These are phyloP conservation scores for Pseudolaguvia tuberculata DNA, from an alignment of 2,113 vertebrate species.

Conservation along the genomic window DNA sequence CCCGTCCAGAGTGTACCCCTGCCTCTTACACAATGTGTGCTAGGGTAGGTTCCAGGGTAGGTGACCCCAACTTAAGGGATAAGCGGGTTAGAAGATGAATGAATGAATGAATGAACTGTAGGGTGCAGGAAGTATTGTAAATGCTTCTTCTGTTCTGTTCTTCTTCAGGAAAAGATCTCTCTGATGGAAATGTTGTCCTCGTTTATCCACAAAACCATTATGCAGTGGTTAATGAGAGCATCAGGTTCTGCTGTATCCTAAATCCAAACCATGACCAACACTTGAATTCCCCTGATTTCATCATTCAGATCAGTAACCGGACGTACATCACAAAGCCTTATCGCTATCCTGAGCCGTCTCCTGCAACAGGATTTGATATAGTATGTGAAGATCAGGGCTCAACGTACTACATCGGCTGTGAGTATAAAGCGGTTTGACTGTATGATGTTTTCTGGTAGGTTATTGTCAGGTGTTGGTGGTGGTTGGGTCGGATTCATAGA, in stretches of 20 bases:
- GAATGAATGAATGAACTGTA: too few species aligned
- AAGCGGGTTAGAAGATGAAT: too few species aligned
- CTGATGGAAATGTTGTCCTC: fast-evolving
- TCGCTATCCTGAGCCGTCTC: fast-evolving
- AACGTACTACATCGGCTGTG: conserved; percentile 30
- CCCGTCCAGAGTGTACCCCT: too few species aligned
- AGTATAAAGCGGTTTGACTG: conserved; percentile 24
- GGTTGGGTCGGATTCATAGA: not conserved
- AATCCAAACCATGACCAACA: not conserved
- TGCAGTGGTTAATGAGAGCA: conserved; percentile 41
- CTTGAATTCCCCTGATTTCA: not conserved
- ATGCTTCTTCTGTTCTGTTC: not conserved
- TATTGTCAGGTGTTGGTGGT: too few species aligned
- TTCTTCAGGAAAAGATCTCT: conserved; percentile 52
- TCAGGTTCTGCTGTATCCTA: conserved; percentile 61
- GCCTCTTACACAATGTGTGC: too few species aligned
- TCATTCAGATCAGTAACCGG: conserved; percentile 22
- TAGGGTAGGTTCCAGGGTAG: too few species aligned
- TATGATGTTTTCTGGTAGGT: too few species aligned
- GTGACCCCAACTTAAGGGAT: too few species aligned
- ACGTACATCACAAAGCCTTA: conserved; percentile 15
- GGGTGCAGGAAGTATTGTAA: too few species aligned
- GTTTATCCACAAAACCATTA: conserved; percentile 53
- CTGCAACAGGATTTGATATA: fast-evolving
- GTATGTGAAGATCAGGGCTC: fast-evolving